Base-by-base conservation (phyloP, 92 coral and sea anemone species). In the Bergia sp. region DNA sequence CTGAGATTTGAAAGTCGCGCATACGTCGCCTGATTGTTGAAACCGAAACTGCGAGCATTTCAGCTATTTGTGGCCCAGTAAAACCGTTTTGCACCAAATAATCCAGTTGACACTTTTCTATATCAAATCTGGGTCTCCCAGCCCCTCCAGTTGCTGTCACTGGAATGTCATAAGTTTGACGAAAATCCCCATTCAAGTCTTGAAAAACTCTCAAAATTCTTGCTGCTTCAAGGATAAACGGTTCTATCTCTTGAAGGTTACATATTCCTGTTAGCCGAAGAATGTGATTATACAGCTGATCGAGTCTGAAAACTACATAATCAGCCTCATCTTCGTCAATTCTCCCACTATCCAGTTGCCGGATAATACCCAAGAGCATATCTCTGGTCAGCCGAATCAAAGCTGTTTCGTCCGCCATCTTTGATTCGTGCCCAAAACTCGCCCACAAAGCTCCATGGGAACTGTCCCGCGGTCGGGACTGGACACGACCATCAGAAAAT, bases 1-100 rank as follows among this genome's bases (percentile, higher is more conserved):
- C n/a, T n/a, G 61, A 53, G 61, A 88, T 36, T 73, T 88, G 69
- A 82, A 78, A 79, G n/a, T 88, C 90, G 66, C 85, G 78, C 85
- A 79, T 77, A 76, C 90, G 29, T 79, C 86, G 85, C 85, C 90
- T 78, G 65, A 88, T 57, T 16, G 86, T 88, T 77, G 90, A 77
- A 82, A 38, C 79, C 23, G 85, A 58, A 77, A 87, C 53, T 77
- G 76, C 20, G 76, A 87, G 73, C 90, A 79, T 87, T 69, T 78
- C 90, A 7, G 90, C 49, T 58, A 87, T 87, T 66, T 87, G 76
- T 78, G 44, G 57, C 49, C 85, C 90, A 64, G 83, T 53, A 55
- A 87, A 87, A 42, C 76, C 90, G 16, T 76, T 49, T 75, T 86
- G 89, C 73, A 50, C 38, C 77, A 87, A 79, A 82, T 87, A 87